Conservation (phyloP, 1,140 invertebrate species). For the Ladona fulva region DNA sequence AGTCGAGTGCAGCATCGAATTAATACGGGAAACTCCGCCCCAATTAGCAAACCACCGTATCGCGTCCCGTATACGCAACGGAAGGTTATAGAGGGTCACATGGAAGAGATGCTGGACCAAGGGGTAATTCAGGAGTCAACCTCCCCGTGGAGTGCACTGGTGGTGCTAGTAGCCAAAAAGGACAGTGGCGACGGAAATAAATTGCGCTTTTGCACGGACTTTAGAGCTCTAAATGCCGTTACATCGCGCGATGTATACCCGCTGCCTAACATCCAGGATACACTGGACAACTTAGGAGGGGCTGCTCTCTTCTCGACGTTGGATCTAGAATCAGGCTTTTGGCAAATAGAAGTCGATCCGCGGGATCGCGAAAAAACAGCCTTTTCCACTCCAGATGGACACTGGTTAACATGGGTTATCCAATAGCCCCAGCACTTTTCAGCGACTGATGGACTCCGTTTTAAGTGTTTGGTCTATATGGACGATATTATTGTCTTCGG, state of each 20-base stretch:
- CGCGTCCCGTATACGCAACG: background rate
- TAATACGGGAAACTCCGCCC: no score
- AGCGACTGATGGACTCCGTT: slow-evolving; percentile 33
- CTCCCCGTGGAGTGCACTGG: slow-evolving; percentile 28
- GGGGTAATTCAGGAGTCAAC: background rate
- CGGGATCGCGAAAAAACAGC: slow-evolving; percentile 37
- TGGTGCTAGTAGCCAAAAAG: slow-evolving; percentile 34
- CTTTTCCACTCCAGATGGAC: slow-evolving; percentile 32
- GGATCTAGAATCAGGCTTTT: slow-evolving; percentile 41
- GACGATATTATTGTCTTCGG: slow-evolving; percentile 30
- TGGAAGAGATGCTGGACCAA: background rate
- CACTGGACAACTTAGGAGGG: slow-evolving; percentile 36
- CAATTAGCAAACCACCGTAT: no score
- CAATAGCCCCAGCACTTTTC: slow-evolving; percentile 35
- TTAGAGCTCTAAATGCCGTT: slow-evolving; percentile 34
- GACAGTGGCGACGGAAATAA: slow-evolving; percentile 31
- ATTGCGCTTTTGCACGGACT: slow-evolving; percentile 36
- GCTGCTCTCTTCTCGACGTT: slow-evolving; percentile 38
- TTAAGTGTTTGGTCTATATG: slow-evolving; percentile 31
- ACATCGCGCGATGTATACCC: slow-evolving; percentile 41
- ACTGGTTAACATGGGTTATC: slow-evolving; percentile 36
- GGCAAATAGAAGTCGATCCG: slow-evolving; percentile 37
- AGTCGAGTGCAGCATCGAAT: no score
- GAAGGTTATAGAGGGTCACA: background rate
- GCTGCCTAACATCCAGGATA: slow-evolving; percentile 41